Conservation (phyloP, 23 tunicate species). For the Corella eumyota region DNA sequence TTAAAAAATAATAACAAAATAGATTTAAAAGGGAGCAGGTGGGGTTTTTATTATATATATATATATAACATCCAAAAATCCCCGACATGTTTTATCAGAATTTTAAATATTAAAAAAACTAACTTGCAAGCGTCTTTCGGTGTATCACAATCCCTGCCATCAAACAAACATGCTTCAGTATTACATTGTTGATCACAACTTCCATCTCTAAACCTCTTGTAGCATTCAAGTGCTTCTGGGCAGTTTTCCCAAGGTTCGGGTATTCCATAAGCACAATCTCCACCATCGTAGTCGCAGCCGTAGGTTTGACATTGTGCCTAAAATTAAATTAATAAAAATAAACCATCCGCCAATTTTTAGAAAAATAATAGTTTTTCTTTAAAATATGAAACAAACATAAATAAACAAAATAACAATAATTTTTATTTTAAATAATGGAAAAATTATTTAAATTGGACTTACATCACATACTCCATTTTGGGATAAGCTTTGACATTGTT, state of each 20-base stretch:
- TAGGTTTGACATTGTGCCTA: slow-evolving; percentile 55
- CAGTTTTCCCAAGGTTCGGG: slow-evolving; percentile 67
- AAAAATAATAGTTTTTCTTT: neutral
- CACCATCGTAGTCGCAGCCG: slow-evolving; percentile 86
- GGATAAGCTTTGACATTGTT: slow-evolving; percentile 5
- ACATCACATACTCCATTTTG: slow-evolving; percentile 47
- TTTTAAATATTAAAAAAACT: slow-evolving; percentile 10
- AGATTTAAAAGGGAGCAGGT: too few species aligned
- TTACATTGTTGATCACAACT: slow-evolving; percentile 82
- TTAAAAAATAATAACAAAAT: too few species aligned
- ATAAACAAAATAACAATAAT: neutral
- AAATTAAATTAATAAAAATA: too few species aligned
- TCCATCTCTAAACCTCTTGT: slow-evolving; percentile 57
- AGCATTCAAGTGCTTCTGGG: slow-evolving; percentile 42
- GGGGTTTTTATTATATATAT: too few species aligned
- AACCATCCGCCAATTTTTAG: too few species aligned
- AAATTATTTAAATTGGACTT: slow-evolving; percentile 13
- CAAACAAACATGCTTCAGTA: slow-evolving; percentile 73
- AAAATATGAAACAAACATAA: neutral
- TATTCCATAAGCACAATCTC: slow-evolving; percentile 71
- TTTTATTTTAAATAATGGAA: neutral
- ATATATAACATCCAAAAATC: too few species aligned
- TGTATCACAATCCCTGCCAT: slow-evolving; percentile 73
- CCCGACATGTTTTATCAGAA: too few species aligned
- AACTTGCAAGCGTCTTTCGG: slow-evolving; percentile 72